These are phyloP conservation scores for Chloebia gouldiae DNA, from an alignment of 2,113 vertebrate genomes.

Conservation along the genomic window DNA sequence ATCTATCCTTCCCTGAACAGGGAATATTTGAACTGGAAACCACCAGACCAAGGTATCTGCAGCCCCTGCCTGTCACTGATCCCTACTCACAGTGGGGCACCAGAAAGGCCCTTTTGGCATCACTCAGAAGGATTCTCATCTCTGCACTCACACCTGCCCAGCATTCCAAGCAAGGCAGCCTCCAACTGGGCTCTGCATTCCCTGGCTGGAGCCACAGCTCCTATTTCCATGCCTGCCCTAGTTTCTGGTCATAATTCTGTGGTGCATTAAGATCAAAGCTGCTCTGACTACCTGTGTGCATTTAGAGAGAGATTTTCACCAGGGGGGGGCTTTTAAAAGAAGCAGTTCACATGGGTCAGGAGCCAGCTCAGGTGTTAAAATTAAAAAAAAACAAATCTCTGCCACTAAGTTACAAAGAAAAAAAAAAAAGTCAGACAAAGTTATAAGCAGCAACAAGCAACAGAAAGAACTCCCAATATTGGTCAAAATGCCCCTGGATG, in stretches of 20 bases:
- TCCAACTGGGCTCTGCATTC: not conserved
- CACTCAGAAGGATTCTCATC: not conserved
- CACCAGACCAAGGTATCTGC: not conserved
- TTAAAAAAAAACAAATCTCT: not conserved
- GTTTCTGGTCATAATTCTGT: not conserved
- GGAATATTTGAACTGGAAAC: not conserved
- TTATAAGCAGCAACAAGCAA: not conserved
- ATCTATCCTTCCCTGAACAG: not conserved
- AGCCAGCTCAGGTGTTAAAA: not conserved
- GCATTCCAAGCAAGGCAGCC: not conserved
- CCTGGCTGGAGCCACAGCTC: not conserved
- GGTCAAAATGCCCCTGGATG: not conserved
- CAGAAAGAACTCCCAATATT: not conserved
- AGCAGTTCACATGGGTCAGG: not conserved
- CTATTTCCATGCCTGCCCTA: not conserved
- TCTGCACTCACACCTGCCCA: not conserved
- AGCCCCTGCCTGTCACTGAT: not conserved
- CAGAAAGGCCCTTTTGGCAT: not conserved
- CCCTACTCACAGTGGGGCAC: not conserved
- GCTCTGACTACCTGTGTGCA: not conserved
- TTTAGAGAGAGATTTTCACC: not conserved
- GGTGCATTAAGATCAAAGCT: constrained; percentile 5
- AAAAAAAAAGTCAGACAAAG: not conserved
- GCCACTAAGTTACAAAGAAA: not conserved
- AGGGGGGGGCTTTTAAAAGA: not conserved